Evolutionary conservation across 2,797 vertebrate species (phyloP).

Genomic region (Notolabrus celidotus): DNA sequence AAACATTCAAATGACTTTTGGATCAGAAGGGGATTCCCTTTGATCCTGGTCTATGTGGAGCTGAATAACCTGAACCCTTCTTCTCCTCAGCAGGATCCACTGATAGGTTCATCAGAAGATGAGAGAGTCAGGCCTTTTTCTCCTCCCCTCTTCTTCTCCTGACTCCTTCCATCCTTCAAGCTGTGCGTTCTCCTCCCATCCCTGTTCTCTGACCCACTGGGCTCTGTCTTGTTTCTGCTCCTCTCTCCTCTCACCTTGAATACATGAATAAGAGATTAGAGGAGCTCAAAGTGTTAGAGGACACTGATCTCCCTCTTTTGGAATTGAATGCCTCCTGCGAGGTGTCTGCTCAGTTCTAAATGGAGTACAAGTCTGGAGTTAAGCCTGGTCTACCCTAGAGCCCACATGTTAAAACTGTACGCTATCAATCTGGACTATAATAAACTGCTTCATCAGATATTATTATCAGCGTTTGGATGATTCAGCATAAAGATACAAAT

Average conservation of each 20-base stretch:
- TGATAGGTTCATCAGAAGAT: conserved; percentile 57
- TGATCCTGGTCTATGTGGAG: conserved; percentile 60
- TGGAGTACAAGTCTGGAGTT: neutral
- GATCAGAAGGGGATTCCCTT: conserved; percentile 67
- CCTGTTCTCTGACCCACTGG: conserved; percentile 37
- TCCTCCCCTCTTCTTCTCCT: conserved; percentile 14
- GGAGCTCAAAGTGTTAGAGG: neutral
- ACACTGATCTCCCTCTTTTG: neutral
- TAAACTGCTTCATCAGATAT: too few relatives aligned
- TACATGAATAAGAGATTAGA: conserved; percentile 53
- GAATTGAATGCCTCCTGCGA: neutral
- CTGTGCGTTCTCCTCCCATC: conserved; percentile 12
- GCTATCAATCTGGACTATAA: neutral
- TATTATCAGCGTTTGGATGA: too few relatives aligned
- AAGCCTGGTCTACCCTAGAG: neutral
- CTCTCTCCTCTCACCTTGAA: conserved; percentile 51
- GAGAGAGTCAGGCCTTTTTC: conserved; percentile 41
- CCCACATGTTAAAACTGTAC: neutral
- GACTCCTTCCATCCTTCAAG: conserved; percentile 19
- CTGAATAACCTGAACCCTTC: conserved; percentile 26
- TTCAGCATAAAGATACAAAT: too few relatives aligned
- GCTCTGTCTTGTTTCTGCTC: conserved; percentile 40
- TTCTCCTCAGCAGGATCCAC: conserved; percentile 36
- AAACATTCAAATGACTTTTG: conserved; percentile 69
- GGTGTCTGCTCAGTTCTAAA: conserved; percentile 1